Evolutionary conservation across 2,888 invertebrate species (phyloP).

Genomic region (Phalera bucephala): DNA sequence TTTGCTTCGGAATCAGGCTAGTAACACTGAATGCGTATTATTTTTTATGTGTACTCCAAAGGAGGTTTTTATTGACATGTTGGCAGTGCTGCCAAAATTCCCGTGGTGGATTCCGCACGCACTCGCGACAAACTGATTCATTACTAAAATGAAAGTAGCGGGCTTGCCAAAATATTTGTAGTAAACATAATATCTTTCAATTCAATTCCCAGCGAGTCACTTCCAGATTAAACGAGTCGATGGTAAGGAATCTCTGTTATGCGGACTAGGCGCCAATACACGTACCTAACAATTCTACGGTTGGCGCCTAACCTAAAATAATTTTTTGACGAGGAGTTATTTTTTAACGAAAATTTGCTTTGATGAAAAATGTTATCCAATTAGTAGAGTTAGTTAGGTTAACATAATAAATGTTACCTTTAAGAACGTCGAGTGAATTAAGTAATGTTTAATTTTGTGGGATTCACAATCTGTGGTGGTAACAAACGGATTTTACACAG

Average conservation of each 20-base stretch:
- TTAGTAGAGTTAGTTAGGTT: too few species aligned
- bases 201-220: conserved; percentile 10
- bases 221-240: conserved; percentile 16
- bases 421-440: too few species aligned
- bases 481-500: too few species aligned
- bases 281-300: not conserved
- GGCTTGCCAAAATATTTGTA: conserved; percentile 42
- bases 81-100: conserved; percentile 43
- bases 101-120: conserved; percentile 31
- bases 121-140: conserved; percentile 40
- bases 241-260: conserved; percentile 19
- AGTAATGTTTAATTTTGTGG: too few species aligned
- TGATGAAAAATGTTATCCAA: not conserved
- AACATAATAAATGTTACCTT: too few species aligned
- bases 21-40: too few species aligned
- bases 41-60: conserved; percentile 6
- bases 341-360: not conserved
- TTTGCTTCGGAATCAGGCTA: too few species aligned
- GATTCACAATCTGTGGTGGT: too few species aligned
- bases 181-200: conserved; percentile 28
- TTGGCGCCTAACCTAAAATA: not conserved
- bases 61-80: conserved; percentile 27
- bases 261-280: conserved; percentile 1
- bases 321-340: not conserved
- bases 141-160: conserved; percentile 36